Percentiles rank a stretch among this genome's conserved stretches.
These are phyloP conservation scores for Chondrosia reniformis DNA, from an alignment of 37 sponge, comb jelly and placozoan genomes.

Conservation along the genomic window DNA sequence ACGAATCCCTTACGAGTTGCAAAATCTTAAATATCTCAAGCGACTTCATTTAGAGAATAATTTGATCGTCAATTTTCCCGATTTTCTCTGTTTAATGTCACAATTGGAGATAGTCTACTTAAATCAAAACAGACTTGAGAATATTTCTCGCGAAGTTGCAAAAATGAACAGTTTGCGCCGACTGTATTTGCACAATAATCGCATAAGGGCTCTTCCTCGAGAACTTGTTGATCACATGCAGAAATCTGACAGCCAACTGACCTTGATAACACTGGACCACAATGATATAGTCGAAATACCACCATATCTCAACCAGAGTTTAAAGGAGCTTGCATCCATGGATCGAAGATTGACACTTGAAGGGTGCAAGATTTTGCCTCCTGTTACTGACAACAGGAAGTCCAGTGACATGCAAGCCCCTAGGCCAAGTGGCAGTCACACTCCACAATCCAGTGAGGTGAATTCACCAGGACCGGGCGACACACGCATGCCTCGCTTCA, in stretches of 20 bases:
- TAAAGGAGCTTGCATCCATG: neutral
- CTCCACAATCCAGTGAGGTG: too few species aligned
- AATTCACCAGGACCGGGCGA: too few species aligned
- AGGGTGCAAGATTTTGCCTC: too few species aligned
- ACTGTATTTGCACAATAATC: conserved; percentile 60
- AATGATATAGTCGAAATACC: conserved; percentile 45
- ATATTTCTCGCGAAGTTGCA: conserved; percentile 26
- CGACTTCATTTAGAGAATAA: conserved; percentile 70
- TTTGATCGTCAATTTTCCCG: conserved; percentile 37
- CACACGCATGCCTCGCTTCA: too few species aligned
- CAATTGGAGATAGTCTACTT: conserved; percentile 58
- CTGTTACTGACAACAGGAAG: too few species aligned
- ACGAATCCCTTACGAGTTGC: conserved; percentile 45
- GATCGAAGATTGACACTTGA: too few species aligned
- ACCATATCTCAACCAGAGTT: conserved; percentile 13
- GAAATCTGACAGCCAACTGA: conserved; percentile 3
- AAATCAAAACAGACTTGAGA: conserved; percentile 42
- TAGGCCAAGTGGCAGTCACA: too few species aligned
- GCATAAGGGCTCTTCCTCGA: conserved; percentile 41
- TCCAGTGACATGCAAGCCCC: too few species aligned
- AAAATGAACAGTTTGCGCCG: conserved; percentile 30
- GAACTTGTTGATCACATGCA: conserved; percentile 22
- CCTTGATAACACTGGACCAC: conserved; percentile 38
- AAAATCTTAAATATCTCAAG: conserved; percentile 19
- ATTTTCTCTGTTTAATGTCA: conserved; percentile 29